Percentiles rank a stretch among this genome's conserved stretches.
phyloP scores from a whole-genome alignment of 2,888 invertebrate species.

The Lacanobia oleracea region DNA sequence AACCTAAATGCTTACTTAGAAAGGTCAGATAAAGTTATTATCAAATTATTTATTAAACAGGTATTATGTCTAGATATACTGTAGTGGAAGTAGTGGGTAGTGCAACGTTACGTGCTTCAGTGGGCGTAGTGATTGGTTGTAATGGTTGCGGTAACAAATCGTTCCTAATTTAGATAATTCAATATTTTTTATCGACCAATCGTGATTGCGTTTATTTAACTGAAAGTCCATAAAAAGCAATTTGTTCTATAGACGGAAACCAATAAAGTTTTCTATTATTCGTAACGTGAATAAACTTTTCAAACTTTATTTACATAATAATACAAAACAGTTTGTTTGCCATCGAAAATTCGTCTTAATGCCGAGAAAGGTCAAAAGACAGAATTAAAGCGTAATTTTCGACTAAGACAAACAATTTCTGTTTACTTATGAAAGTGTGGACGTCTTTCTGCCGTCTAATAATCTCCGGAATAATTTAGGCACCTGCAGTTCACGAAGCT shows the following conservation, averaged over 20 bases:
- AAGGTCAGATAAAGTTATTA: constrained; percentile 55
- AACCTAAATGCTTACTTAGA: constrained; percentile 41
- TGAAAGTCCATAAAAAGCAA: constrained; percentile 42
- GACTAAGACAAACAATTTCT: constrained; percentile 58
- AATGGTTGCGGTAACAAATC: constrained; percentile 64
- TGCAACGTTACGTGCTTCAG: constrained; percentile 41
- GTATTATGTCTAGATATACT: constrained; percentile 21
- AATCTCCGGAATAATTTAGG: constrained; percentile 64
- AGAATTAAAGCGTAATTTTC: constrained; percentile 51
- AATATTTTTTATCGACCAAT: constrained; percentile 61
- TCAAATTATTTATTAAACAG: constrained; percentile 40
- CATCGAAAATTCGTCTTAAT: constrained; percentile 31
- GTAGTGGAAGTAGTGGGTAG: constrained; percentile 37
- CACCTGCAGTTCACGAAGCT: constrained; percentile 60
- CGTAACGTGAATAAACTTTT: constrained; percentile 35
- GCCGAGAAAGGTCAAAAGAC: constrained; percentile 45
- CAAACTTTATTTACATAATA: constrained; percentile 56
- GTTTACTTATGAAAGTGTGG: constrained; percentile 53
- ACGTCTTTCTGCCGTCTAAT: constrained; percentile 57
- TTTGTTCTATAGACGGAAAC: constrained; percentile 38
- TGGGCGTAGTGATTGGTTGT: constrained; percentile 63
- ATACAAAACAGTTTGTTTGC: constrained; percentile 52
- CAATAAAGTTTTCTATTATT: constrained; percentile 41
- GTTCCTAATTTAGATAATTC: constrained; percentile 63
- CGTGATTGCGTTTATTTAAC: constrained; percentile 47